Evolutionary conservation across 2,113 vertebrate genomes (phyloP).

Genomic region (Canis aureus): DNA sequence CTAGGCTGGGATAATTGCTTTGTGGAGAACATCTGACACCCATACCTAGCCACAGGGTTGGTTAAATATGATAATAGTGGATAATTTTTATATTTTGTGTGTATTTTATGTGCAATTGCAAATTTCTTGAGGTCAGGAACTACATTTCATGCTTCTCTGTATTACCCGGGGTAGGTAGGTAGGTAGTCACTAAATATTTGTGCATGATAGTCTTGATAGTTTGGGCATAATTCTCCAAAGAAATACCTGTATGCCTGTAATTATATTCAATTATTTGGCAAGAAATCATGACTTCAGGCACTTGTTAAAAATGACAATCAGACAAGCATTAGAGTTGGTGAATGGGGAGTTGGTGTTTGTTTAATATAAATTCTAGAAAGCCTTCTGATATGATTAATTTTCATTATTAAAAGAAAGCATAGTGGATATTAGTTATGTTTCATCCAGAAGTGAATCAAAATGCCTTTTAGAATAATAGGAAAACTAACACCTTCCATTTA

Average conservation of each 20-base stretch:
- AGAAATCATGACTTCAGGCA: constrained; percentile 67
- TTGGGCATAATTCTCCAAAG: constrained; percentile 14
- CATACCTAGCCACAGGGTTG: neutral
- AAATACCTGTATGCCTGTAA: constrained; percentile 39
- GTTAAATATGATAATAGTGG: neutral
- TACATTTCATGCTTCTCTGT: neutral
- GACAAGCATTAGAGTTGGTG: constrained; percentile 48
- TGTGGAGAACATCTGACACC: neutral
- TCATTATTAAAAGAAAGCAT: constrained; percentile 69
- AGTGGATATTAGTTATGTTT: constrained; percentile 70
- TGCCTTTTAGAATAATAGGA: constrained; percentile 68
- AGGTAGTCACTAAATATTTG: neutral
- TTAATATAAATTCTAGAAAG: constrained; percentile 61
- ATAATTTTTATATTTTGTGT: neutral
- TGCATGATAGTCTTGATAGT: neutral
- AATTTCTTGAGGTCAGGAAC: neutral
- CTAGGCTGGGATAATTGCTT: neutral
- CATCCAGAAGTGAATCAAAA: constrained; percentile 52
- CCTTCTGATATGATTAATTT: constrained; percentile 76
- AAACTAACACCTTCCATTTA: constrained; percentile 60
- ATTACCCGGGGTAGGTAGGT: neutral
- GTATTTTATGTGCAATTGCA: neutral
- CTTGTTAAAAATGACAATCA: constrained; percentile 57
- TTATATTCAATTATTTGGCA: constrained; percentile 70
- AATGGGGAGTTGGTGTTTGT: constrained; percentile 68